phyloP scores from a whole-genome alignment of 2,113 vertebrate genomes.

The Connochaetes taurinus region DNA sequence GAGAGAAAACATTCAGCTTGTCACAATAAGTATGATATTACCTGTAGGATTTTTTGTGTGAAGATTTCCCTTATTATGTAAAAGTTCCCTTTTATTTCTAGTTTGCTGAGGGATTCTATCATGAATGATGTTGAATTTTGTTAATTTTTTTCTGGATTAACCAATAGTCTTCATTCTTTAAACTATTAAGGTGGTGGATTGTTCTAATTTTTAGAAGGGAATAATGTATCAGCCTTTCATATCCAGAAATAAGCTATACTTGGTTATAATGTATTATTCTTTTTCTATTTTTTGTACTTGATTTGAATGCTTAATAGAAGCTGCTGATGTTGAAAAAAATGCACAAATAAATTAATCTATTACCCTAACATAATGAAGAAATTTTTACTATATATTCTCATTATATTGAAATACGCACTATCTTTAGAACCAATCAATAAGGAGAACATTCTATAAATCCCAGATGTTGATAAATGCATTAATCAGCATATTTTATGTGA shows the following conservation, averaged over 20 bases:
- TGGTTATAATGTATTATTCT: neutral
- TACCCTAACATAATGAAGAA: neutral
- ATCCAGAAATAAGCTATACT: neutral
- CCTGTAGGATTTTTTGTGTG: neutral
- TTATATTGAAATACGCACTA: neutral
- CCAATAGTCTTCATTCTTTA: neutral
- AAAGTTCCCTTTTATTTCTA: neutral
- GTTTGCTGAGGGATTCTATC: neutral
- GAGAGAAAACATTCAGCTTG: neutral
- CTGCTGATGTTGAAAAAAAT: neutral
- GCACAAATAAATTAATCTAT: neutral
- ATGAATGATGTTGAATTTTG: neutral
- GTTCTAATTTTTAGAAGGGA: neutral
- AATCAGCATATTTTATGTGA: constrained; percentile 26
- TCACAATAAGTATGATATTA: neutral
- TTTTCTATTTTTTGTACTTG: neutral
- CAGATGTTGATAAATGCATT: neutral
- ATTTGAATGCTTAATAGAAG: neutral
- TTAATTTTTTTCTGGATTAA: neutral
- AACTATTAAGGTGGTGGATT: neutral
- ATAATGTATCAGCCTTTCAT: neutral
- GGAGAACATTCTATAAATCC: neutral
- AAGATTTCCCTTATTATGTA: neutral
- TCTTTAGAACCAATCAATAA: neutral
- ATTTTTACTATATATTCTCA: neutral